phyloP scores from a whole-genome alignment of 2,888 invertebrate species.

The Trichogramma evanescens region DNA sequence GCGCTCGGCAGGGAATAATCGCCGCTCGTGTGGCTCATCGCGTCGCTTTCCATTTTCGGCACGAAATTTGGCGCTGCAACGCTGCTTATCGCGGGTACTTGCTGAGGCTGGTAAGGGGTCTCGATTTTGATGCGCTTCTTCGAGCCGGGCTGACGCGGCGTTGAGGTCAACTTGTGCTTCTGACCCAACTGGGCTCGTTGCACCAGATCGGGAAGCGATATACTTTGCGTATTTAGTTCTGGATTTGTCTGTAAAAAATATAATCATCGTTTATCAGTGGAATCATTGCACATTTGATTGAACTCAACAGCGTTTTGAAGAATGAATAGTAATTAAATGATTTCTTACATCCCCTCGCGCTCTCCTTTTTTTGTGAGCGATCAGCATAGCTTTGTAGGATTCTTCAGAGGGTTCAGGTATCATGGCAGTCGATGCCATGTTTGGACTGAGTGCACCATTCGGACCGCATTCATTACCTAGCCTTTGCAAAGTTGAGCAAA shows the following conservation, averaged over 20 bases:
- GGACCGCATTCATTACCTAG: constrained; percentile 24
- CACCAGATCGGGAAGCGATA: constrained; percentile 66
- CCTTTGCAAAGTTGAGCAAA: constrained; percentile 43
- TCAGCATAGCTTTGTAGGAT: constrained; percentile 62
- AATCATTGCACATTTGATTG: no score
- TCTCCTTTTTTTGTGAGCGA: constrained; percentile 65
- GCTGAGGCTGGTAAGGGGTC: constrained; percentile 22
- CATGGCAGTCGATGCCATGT: constrained; percentile 35
- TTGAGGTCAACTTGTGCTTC: constrained; percentile 51
- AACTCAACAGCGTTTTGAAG: background rate
- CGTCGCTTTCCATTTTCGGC: constrained; percentile 38
- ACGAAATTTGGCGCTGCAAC: no score
- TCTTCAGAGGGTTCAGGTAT: constrained; percentile 57
- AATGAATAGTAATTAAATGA: constrained; percentile 1
- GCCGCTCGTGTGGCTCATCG: constrained; percentile 25
- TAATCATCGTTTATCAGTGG: background rate
- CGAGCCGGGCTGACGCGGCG: constrained; percentile 48
- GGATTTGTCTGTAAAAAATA: constrained; percentile 57
- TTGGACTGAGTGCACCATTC: constrained; percentile 33
- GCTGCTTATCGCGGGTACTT: no score
- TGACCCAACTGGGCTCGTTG: constrained; percentile 48
- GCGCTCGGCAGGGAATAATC: constrained; percentile 36
- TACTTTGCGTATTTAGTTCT: constrained; percentile 69
- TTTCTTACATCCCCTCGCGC: constrained; percentile 60
- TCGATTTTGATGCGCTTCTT: constrained; percentile 45